Base-by-base conservation (phyloP, 1,140 invertebrate species). In the Andricus grossulariae region DNA sequence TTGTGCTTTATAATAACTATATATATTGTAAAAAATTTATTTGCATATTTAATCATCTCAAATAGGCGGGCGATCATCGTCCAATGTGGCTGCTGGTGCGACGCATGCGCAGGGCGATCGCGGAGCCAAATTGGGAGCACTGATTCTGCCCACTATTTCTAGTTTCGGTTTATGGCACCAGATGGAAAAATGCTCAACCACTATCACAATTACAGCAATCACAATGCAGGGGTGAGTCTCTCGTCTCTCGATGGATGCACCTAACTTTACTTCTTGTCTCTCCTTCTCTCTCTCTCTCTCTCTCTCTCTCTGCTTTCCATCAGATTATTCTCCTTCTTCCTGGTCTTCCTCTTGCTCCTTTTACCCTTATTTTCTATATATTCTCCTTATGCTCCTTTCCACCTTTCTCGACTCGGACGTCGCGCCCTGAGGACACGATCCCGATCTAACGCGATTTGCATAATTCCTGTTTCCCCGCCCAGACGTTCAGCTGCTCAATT, bases 401-500 rank as follows among this genome's bases (percentile, higher is more conserved):
- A 49, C 19, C 60, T 57, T 83, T 81, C 82, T 84, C 83, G 79
- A 83, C 87, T 81, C 74, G 51, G 49, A 77, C 80, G 86, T 88
- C 83, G 87, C 83, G 86, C 86, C 88, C 88, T 84, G 88, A 70
- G 88, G 89, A 88, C 81, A 88, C 83, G 89, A 90, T 90, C 83
- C 80, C 83, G 87, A 90, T 90, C 88, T 89, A 86, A 88, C 82
- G 84, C 76, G 85, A 90, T 90, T 90, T 90, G 88, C 89, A 90
- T 90, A 90, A 90, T 90, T 90, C 87, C 85, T 88, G 88, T 87
- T 88, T 88, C 88, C 82, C 88, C 84, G 86, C 85, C 86, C 87
- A 88, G 70, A 45, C 88, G 86, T 89, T 90, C 88, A 89, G 88
- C 88, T 90, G 88, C 87, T 88, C 89, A 88, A 90, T 90, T 90